Conservation (phyloP, 2,888 invertebrate genomes). For the Synanthedon myopaeformis region DNA sequence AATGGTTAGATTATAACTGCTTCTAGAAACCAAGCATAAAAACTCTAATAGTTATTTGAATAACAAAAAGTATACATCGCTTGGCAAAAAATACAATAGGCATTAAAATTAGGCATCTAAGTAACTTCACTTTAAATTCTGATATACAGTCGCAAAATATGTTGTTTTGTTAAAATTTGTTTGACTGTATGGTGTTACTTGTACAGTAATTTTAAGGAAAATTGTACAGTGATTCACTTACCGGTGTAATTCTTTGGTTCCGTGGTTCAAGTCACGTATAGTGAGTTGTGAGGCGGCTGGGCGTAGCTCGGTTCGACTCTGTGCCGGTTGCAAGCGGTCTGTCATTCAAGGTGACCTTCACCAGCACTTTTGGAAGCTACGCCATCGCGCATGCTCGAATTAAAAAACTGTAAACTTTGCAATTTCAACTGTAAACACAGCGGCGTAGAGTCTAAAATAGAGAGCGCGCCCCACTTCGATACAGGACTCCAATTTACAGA, state of each 20-base stretch:
- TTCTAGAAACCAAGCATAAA: too few relatives aligned
- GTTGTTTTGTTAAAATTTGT: too few relatives aligned
- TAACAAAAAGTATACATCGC: too few relatives aligned
- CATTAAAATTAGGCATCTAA: too few relatives aligned
- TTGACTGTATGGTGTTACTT: too few relatives aligned
- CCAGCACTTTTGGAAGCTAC: conserved; percentile 37
- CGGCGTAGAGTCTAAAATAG: conserved; percentile 15
- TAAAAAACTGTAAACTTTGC: conserved; percentile 9
- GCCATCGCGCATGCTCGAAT: conserved; percentile 52
- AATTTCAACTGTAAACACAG: conserved; percentile 25
- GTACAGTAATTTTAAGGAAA: too few relatives aligned
- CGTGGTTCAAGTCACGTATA: conserved; percentile 33
- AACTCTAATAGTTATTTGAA: too few relatives aligned
- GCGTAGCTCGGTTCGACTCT: conserved; percentile 5
- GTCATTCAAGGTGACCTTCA: conserved; percentile 58
- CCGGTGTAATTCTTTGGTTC: conserved; percentile 8
- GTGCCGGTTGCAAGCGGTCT: conserved; percentile 10
- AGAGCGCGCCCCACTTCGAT: conserved; percentile 8
- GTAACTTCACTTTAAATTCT: too few relatives aligned
- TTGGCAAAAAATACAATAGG: too few relatives aligned
- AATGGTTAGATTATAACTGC: too few relatives aligned
- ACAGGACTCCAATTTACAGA: conserved; percentile 26
- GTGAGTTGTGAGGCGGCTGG: conserved; percentile 9
- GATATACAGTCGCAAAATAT: too few relatives aligned
- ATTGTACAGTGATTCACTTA: conserved; percentile 10